Evolutionary conservation across 2,888 invertebrate species (phyloP).

Genomic region (Erebia epiphron): DNA sequence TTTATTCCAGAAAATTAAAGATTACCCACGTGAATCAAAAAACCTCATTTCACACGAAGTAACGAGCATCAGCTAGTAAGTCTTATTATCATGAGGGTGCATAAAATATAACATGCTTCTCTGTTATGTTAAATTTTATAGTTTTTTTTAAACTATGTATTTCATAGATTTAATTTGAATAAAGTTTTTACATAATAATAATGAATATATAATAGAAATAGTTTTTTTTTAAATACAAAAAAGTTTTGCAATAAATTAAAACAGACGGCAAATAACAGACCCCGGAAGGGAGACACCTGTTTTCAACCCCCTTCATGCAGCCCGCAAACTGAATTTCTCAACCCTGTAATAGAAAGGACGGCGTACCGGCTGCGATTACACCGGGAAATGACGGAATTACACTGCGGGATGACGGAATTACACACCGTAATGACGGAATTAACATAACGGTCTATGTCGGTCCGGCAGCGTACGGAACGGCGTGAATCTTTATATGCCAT

Average conservation of each 20-base stretch:
- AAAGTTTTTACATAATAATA: too few relatives aligned
- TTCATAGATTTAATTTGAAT: too few relatives aligned
- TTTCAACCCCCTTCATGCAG: background rate
- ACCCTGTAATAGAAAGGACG: slow-evolving; percentile 13
- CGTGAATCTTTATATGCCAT: background rate
- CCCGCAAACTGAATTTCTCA: slow-evolving; percentile 11
- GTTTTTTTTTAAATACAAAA: background rate
- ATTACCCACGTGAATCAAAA: too few relatives aligned
- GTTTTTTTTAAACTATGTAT: too few relatives aligned
- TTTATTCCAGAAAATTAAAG: too few relatives aligned
- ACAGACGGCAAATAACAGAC: background rate
- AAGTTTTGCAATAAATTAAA: background rate
- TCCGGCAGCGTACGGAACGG: slow-evolving; percentile 6
- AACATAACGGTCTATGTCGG: slow-evolving; percentile 9
- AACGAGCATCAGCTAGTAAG: too few relatives aligned
- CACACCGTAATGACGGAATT: slow-evolving; percentile 15
- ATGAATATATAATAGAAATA: too few relatives aligned
- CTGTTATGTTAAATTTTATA: too few relatives aligned
- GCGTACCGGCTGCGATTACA: slow-evolving; percentile 14
- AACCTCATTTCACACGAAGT: too few relatives aligned
- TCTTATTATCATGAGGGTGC: too few relatives aligned
- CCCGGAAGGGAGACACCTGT: slow-evolving; percentile 4
- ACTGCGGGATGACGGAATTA: slow-evolving; percentile 12
- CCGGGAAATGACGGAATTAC: slow-evolving; percentile 11
- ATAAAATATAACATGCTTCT: too few relatives aligned